These are phyloP conservation scores for Mallateleia sp. DNA, from an alignment of 2,888 invertebrate species.

Conservation along the genomic window DNA sequence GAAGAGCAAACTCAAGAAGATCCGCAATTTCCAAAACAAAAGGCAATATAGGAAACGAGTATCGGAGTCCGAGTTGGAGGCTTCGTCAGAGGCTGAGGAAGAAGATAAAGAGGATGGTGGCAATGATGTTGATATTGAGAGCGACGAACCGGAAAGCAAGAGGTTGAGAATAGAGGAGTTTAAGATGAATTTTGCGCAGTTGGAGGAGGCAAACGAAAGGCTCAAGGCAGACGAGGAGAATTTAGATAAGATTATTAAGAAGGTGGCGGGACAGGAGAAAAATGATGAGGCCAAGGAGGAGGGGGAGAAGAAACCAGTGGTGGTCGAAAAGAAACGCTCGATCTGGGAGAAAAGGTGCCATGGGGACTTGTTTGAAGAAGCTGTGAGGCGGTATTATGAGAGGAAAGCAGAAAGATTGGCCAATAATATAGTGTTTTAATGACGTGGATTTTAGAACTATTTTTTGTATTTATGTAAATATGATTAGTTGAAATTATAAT, in stretches of 20 bases:
- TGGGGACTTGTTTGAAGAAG: conserved; percentile 94
- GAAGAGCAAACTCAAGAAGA: conserved; percentile 40
- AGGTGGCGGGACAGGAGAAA: conserved; percentile 31
- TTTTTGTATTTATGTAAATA: too few relatives aligned
- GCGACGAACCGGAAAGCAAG: conserved; percentile 55
- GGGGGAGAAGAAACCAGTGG: conserved; percentile 87
- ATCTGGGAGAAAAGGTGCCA: conserved; percentile 93
- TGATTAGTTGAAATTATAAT: too few relatives aligned
- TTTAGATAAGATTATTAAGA: conserved; percentile 55
- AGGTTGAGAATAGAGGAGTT: conserved; percentile 27
- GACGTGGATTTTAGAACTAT: too few relatives aligned
- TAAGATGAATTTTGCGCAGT: background rate
- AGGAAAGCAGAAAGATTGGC: conserved; percentile 92
- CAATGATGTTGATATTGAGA: conserved; percentile 63
- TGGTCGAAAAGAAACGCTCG: conserved; percentile 91
- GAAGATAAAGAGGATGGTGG: conserved; percentile 60
- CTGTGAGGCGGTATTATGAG: conserved; percentile 94
- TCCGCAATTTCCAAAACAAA: conserved; percentile 25
- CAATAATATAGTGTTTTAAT: too few relatives aligned
- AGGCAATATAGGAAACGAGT: conserved; percentile 53
- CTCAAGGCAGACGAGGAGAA: too few relatives aligned
- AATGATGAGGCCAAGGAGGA: conserved; percentile 39
- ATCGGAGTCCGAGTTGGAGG: conserved; percentile 90
- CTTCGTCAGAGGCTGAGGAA: conserved; percentile 79
- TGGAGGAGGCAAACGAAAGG: conserved; percentile 6